Conservation (phyloP, 2,113 vertebrate species). For the Dasyornis broadbenti region DNA sequence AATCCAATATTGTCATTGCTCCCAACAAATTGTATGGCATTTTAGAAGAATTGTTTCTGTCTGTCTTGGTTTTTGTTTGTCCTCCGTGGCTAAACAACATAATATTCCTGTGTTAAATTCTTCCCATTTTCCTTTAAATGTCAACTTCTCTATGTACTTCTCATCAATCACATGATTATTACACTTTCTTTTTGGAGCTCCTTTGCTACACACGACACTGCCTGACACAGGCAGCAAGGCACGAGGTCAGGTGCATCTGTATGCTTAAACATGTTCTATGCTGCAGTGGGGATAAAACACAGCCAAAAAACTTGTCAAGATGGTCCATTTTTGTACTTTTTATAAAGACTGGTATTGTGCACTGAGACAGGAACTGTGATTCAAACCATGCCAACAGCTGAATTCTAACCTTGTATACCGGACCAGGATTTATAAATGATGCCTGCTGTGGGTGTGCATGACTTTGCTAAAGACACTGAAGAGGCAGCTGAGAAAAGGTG, state of each 20-base stretch:
- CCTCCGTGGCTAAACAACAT: neutral
- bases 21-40: neutral
- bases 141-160: neutral
- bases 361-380: neutral
- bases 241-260: neutral
- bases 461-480: neutral
- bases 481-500: neutral
- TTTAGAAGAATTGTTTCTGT: neutral
- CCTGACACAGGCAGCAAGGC: neutral
- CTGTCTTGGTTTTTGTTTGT: neutral
- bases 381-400: neutral
- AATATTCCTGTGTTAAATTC: neutral
- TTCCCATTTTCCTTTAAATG: conserved; percentile 30
- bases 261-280: neutral
- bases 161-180: neutral
- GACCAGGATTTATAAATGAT: neutral
- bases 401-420: neutral
- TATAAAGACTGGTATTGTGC: neutral
- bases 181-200: neutral
- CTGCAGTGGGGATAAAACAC: neutral
- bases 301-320: neutral
- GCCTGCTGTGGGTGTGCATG: neutral
- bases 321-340: neutral
- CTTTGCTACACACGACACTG: neutral
- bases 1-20: conserved; percentile 10